These are phyloP conservation scores for Astropecten irregularis DNA, from an alignment of 53 echinoderm and acorn worm species.

Conservation along the genomic window DNA sequence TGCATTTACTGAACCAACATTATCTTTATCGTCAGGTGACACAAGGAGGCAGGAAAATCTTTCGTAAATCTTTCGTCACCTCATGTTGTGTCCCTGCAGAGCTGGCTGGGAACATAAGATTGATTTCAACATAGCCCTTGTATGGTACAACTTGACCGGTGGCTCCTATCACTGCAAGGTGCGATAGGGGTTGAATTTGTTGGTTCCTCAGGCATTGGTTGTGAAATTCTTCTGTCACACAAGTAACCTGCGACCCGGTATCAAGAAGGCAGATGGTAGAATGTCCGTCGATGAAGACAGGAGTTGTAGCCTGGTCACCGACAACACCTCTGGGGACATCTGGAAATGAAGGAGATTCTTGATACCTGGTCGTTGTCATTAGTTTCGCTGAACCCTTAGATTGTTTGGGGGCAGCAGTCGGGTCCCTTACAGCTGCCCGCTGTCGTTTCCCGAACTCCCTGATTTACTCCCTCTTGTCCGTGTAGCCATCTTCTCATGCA, in stretches of 20 bases:
- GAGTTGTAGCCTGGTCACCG: slow-evolving; percentile 5
- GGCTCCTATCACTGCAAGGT: slow-evolving; percentile 28
- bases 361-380: not conserved
- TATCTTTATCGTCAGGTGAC: too few species aligned
- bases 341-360: not conserved
- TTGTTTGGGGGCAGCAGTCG: not conserved
- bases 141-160: slow-evolving; percentile 23
- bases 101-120: slow-evolving; percentile 16
- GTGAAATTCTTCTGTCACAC: too few species aligned
- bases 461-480: not conserved
- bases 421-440: slow-evolving; percentile 40
- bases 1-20: too few species aligned
- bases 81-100: not conserved
- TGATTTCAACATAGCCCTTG: too few species aligned
- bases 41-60: too few species aligned
- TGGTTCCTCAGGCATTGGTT: too few species aligned
- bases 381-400: not conserved
- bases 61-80: too few species aligned
- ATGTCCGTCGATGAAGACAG: not conserved
- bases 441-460: slow-evolving; percentile 50
- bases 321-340: slow-evolving; percentile 12
- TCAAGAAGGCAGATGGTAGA: not conserved
- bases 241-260: too few species aligned
- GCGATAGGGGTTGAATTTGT: not conserved
- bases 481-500: slow-evolving; percentile 26